Evolutionary conservation across 2,113 vertebrate genomes (phyloP), one percentile per base, ranked within the genome.

Genomic region (Leptocoma aspasia): DNA sequence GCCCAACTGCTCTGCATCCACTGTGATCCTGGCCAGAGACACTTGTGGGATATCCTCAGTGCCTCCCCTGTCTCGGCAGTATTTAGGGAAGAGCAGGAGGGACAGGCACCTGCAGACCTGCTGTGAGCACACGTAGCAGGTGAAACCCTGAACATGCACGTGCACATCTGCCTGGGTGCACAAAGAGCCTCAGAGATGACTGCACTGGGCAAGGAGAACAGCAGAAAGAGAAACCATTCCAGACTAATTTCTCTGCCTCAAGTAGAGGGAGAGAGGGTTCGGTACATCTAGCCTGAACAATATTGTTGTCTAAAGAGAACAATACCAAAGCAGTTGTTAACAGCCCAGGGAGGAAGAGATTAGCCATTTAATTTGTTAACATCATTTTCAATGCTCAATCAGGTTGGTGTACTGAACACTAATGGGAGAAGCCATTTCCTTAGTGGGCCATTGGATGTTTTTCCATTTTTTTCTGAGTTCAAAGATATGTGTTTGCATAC

Each of bases 301-400:
- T 64, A 54, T 26, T 81, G 49, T 84, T 80, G 83, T 93, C 76
- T 90, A 68, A 83, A 89, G n/a, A 92, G 57, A 92, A 89, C 52
- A 90, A 93, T 57, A 86, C 28, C n/a, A 64, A 77, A 78, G 57
- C 45, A 83, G 69, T 42, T 94, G 85, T 81, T 95, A 94, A 88
- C 66, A 95, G 77, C 22, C 42, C 52, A 47, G 35, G 50, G 59
- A 92, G 65, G 71, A 94, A 83, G 60, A 92, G 64, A 81, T 94
- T 88, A 96, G 88, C 82, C 89, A 66, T 71, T 96, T 88, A 88
- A 94, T 83, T 88, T 86, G 60, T 86, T 80, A 71, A 45, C 49
- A 81, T 33, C 0, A 3, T 75, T 96, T 89, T 88, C 82, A 72
- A 18, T 61, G 76, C 54, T 86, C 8, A 7, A 4, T 85, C 85